Conservation (phyloP, 2,888 invertebrate genomes). For the Octonoba sinensis region DNA sequence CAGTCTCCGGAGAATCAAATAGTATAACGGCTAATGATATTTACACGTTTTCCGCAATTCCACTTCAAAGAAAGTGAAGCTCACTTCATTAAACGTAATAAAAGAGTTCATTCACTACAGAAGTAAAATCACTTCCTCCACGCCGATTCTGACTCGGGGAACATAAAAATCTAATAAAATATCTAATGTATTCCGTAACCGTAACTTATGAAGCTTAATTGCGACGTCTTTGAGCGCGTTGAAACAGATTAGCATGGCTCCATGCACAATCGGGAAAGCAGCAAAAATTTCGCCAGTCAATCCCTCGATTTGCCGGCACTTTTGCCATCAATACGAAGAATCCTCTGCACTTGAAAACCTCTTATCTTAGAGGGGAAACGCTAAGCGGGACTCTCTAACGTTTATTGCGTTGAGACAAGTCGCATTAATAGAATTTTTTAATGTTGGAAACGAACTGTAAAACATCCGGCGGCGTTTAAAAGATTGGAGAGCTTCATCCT, state of each 20-base stretch:
- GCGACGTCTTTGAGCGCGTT: too few relatives aligned
- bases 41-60: too few relatives aligned
- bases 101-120: too few relatives aligned
- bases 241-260: not conserved
- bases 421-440: conserved; percentile 54
- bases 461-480: conserved; percentile 45
- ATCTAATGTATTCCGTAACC: too few relatives aligned
- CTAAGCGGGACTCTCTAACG: not conserved
- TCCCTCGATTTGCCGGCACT: conserved; percentile 9
- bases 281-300: not conserved
- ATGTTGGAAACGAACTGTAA: conserved; percentile 40
- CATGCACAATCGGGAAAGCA: not conserved
- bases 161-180: too few relatives aligned
- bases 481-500: conserved; percentile 16
- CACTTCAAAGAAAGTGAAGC: too few relatives aligned
- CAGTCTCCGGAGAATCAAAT: too few relatives aligned
- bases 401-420: not conserved
- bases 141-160: too few relatives aligned
- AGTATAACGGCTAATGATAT: too few relatives aligned
- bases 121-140: too few relatives aligned
- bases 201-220: too few relatives aligned
- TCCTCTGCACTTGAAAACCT: conserved; percentile 1
- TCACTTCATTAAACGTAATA: too few relatives aligned
- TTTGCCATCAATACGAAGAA: conserved; percentile 20
- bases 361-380: conserved; percentile 15